Evolutionary conservation across 2,797 vertebrate species (phyloP).

Genomic region (Chelon labrosus): DNA sequence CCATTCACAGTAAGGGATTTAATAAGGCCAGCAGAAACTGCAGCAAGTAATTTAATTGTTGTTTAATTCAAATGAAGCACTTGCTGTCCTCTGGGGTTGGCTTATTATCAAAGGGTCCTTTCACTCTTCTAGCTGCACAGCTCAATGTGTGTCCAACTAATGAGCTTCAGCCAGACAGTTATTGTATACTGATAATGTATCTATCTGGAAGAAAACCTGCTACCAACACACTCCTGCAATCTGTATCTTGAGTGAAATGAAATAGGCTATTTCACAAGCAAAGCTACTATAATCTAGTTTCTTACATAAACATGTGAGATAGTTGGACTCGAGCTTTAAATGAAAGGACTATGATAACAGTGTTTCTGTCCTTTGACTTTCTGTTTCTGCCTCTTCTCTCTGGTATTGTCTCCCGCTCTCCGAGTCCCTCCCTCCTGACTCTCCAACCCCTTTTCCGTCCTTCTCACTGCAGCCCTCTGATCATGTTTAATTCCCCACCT

Average conservation of each 20-base stretch:
- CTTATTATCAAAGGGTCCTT: constrained; percentile 70
- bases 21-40: constrained; percentile 64
- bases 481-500: constrained; percentile 81
- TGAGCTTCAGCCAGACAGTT: constrained; percentile 61
- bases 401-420: constrained; percentile 29
- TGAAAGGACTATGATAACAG: constrained; percentile 33
- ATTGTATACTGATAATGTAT: constrained; percentile 67
- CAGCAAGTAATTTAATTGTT: constrained; percentile 78
- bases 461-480: constrained; percentile 60
- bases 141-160: constrained; percentile 61
- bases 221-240: constrained; percentile 22
- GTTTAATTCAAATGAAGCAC: constrained; percentile 78
- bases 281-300: constrained; percentile 52
- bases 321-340: constrained; percentile 54
- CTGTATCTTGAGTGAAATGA: constrained; percentile 41
- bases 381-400: background rate
- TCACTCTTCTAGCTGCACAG: constrained; percentile 55
- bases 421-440: constrained; percentile 22
- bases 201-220: constrained; percentile 42
- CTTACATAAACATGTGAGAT: constrained; percentile 44
- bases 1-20: constrained; percentile 63
- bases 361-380: constrained; percentile 47
- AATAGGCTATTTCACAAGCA: constrained; percentile 57
- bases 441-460: constrained; percentile 37
- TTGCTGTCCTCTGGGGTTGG: constrained; percentile 68